Base-by-base conservation (phyloP, 2,888 invertebrate genomes). In the Morpho achilles region DNA sequence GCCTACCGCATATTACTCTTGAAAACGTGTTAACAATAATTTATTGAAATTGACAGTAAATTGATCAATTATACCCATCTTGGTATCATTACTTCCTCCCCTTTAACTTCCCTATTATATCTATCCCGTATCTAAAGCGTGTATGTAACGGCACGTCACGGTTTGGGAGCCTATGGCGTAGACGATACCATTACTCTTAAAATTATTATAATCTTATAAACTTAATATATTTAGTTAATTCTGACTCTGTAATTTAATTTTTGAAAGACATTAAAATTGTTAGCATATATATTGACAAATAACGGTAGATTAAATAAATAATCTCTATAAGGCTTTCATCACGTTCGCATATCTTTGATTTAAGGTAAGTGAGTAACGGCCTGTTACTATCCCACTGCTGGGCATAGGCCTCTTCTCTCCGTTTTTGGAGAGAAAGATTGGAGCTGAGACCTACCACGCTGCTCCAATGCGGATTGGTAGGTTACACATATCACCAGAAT, bases 21-120 rank as follows among this genome's bases (percentile, higher is more conserved):
- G 55, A 43, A 49, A 43, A 49, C 39, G 39, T 22, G 23, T 49
- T 44, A 39, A 40, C 32, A 50, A 56, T 40, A 56, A 50, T 50
- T 59, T 40, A 54, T 59, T 59, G 50, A 54, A 58, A 58, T 54
- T 54, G 42, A 45, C 41, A 8, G 10, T 10, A 54, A 59, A 54
- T 59, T 59, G 58, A 46, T 46, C 58, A 59, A 54, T 59, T 46
- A 50, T 42, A 23, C 7, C n/a, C 23, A 43, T 23, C 43, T 51
- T 22, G 9, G 8, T 8, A 44, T 23, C 49, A 8, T 49, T n/a
- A n/a, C n/a, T n/a, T n/a, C n/a, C 10, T 10, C 16, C n/a, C 23
- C n/a, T n/a, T n/a, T n/a, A n/a, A n/a, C n/a, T n/a, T n/a, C n/a
- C 16, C 16, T 32, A 32, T 32, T 32, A 32, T 2, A 5, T 32